Base-by-base conservation (phyloP, 2,888 invertebrate species). In the Hypercompe scribonia region DNA sequence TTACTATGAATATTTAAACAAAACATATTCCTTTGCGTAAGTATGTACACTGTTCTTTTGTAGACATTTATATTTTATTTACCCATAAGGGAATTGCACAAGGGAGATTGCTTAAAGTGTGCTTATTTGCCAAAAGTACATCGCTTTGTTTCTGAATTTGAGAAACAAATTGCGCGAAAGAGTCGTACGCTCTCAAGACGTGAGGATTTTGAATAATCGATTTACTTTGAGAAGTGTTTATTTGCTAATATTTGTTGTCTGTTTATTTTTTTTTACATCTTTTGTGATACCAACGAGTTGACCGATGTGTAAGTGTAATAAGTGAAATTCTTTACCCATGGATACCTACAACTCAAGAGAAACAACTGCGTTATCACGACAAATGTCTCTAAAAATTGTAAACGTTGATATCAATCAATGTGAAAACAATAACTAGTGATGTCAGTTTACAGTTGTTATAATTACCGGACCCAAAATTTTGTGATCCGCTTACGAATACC, bases 11-110 rank as follows among this genome's bases (percentile, higher is more conserved):
- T 82, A 79, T 82, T 82, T 81, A 69, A 82, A 65, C 77, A 73
- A 65, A 54, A 68, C 79, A 65, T 77, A 77, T 79, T 79, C 81
- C 74, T 76, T 73, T 75, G 79, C 78, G 67, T 73, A 75, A 73
- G 70, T 80, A 66, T 46, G 31, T 31, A 71, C 73, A 74, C 72
- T 63, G 77, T 71, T 75, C 74, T 73, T 73, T 71, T 74, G 76
- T 81, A 79, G 36, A 68, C 73, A 76, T 81, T 81, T 82, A 81
- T 82, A 76, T 77, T 75, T 82, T 82, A 82, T 82, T 81, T 82
- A 81, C 74, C 77, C 81, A 65, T 76, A 76, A 79, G 75, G 75
- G 82, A 75, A 81, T 80, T 81, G 82, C 74, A 77, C 46, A 70
- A 66, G 66, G 73, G 64, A 77, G 76, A 82, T 80, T 82, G 76